A percentile compares a stretch with the other conserved stretches of the same genome.
Evolutionary conservation across 2,113 vertebrate species (phyloP).

Genomic region (Potamarius usumacintae): DNA sequence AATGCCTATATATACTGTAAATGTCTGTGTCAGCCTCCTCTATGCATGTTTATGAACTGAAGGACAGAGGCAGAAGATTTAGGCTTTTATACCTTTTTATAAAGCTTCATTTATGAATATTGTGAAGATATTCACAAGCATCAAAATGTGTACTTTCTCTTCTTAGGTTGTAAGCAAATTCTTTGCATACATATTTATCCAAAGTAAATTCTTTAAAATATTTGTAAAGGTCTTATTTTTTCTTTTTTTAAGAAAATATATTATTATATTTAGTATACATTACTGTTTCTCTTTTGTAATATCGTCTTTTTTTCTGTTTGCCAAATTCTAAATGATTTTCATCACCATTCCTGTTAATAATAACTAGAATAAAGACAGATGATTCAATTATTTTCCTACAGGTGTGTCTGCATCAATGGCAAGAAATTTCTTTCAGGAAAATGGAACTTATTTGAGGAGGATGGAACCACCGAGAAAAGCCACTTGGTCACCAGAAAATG

Average conservation of each 20-base stretch:
- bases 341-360: neutral
- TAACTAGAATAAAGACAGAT: neutral
- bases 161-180: neutral
- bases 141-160: neutral
- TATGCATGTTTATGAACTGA: neutral
- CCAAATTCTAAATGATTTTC: neutral
- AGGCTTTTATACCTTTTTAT: neutral
- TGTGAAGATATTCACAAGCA: neutral
- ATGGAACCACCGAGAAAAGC: constrained; percentile 57
- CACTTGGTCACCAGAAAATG: constrained; percentile 53
- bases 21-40: neutral
- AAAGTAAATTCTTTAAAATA: neutral
- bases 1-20: neutral
- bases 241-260: too few relatives aligned
- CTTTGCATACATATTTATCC: neutral
- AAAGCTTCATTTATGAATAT: neutral
- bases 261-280: neutral
- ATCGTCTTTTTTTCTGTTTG: neutral
- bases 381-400: neutral
- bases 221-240: too few relatives aligned
- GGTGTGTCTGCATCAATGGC: constrained; percentile 47
- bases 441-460: constrained; percentile 49
- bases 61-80: neutral
- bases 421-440: constrained; percentile 49
- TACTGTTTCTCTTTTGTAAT: neutral